A percentile compares a stretch with the other conserved stretches of the same genome.
phyloP scores from a whole-genome alignment of 1,140 invertebrate genomes.

The Phenacoccus solenopsis region DNA sequence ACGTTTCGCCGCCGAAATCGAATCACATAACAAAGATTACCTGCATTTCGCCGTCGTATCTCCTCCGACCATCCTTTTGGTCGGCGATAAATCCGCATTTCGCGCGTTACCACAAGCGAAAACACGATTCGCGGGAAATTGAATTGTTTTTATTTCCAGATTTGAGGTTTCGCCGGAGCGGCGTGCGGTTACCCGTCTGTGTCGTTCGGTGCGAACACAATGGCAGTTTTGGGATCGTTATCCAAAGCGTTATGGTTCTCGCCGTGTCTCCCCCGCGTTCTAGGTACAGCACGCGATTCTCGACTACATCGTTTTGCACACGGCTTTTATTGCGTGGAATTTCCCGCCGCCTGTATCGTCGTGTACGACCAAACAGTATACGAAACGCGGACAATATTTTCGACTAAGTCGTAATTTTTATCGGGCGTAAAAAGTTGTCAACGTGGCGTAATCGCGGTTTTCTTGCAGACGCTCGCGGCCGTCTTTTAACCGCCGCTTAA shows the following conservation, averaged over 20 bases:
- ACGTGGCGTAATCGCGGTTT: no score
- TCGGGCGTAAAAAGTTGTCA: neutral
- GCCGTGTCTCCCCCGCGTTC: neutral
- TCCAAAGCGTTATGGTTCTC: neutral
- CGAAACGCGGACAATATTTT: no score
- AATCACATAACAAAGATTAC: neutral
- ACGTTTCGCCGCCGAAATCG: no score
- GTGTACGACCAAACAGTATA: no score
- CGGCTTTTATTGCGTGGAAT: neutral
- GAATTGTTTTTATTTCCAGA: neutral
- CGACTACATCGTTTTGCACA: neutral
- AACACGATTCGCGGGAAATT: neutral
- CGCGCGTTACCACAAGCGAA: no score
- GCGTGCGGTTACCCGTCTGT: neutral
- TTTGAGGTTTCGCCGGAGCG: neutral
- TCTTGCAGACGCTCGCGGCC: no score
- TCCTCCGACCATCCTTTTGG: neutral
- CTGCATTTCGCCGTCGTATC: no score
- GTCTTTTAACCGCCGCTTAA: no score
- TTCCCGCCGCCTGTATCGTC: neutral
- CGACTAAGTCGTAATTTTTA: slow-evolving; percentile 1
- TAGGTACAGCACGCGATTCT: neutral
- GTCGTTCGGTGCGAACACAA: neutral
- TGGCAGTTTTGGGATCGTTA: neutral
- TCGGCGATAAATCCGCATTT: neutral